Conservation (phyloP, 2,888 invertebrate genomes). For the Synergus japonicus region DNA sequence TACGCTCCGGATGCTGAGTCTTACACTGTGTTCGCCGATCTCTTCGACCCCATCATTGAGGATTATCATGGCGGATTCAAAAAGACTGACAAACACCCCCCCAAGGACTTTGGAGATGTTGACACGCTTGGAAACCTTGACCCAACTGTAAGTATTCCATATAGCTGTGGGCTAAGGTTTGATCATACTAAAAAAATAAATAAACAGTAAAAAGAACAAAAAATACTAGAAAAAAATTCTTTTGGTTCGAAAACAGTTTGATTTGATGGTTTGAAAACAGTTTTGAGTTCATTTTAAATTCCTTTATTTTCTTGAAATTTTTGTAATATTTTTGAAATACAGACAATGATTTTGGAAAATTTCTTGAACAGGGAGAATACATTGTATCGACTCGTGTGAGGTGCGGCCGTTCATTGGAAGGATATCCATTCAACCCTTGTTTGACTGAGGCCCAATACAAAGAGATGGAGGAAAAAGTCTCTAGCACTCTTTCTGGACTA, state of each 20-base stretch:
- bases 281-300: too few relatives aligned
- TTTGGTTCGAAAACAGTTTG: too few relatives aligned
- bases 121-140: conserved; percentile 94
- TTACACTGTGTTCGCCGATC: conserved; percentile 93
- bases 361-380: conserved; percentile 83
- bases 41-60: conserved; percentile 98
- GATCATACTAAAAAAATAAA: too few relatives aligned
- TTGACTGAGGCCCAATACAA: conserved; percentile 97
- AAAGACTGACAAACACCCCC: conserved; percentile 95
- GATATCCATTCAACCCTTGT: conserved; percentile 99
- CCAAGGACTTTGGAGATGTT: conserved; percentile 96
- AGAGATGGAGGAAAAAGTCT: conserved; percentile 96
- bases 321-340: too few relatives aligned
- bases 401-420: conserved; percentile 96
- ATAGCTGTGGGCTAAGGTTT: too few relatives aligned
- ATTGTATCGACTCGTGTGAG: conserved; percentile 97
- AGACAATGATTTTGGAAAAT: not conserved
- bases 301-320: too few relatives aligned
- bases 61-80: conserved; percentile 98
- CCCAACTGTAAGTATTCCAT: conserved; percentile 81
- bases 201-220: too few relatives aligned
- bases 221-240: too few relatives aligned
- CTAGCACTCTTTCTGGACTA: conserved; percentile 88
- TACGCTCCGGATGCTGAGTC: conserved; percentile 98
- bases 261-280: too few relatives aligned